phyloP scores from a whole-genome alignment of 1,140 invertebrate genomes.

The Ceratina japonica region DNA sequence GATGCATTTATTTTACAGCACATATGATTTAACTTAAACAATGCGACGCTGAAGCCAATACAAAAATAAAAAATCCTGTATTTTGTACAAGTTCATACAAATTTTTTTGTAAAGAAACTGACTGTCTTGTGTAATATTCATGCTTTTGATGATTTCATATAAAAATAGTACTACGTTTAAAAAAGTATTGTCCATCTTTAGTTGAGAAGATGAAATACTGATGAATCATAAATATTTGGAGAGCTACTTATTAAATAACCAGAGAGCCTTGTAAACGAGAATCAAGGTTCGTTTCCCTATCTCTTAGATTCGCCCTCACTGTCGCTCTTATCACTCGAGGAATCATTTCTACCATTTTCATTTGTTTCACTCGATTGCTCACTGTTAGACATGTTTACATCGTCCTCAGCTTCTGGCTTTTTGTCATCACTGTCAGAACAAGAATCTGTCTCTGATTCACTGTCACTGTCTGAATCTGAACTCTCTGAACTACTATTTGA shows the following conservation, averaged over 20 bases:
- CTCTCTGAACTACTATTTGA: constrained; percentile 66
- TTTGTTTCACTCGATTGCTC: constrained; percentile 66
- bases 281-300: constrained; percentile 18
- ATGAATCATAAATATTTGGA: not conserved
- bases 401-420: constrained; percentile 41
- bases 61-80: constrained; percentile 11
- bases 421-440: constrained; percentile 70
- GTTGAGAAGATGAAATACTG: constrained; percentile 12
- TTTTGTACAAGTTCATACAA: not conserved
- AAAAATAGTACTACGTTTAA: constrained; percentile 41
- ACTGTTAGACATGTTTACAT: constrained; percentile 49
- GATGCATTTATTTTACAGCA: constrained; percentile 28
- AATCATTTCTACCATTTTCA: constrained; percentile 69
- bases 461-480: constrained; percentile 76
- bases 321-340: constrained; percentile 70
- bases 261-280: constrained; percentile 1
- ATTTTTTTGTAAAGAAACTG: not conserved
- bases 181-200: constrained; percentile 13
- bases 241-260: constrained; percentile 9
- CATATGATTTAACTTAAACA: no score
- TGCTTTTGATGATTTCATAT: constrained; percentile 22
- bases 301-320: constrained; percentile 69
- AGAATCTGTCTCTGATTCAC: constrained; percentile 74
- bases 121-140: not conserved
- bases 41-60: no score